A percentile compares a stretch with the other conserved stretches of the same genome.
Evolutionary conservation across 2,113 vertebrate species (phyloP).

Genomic region (Petrocephalus zakoni): DNA sequence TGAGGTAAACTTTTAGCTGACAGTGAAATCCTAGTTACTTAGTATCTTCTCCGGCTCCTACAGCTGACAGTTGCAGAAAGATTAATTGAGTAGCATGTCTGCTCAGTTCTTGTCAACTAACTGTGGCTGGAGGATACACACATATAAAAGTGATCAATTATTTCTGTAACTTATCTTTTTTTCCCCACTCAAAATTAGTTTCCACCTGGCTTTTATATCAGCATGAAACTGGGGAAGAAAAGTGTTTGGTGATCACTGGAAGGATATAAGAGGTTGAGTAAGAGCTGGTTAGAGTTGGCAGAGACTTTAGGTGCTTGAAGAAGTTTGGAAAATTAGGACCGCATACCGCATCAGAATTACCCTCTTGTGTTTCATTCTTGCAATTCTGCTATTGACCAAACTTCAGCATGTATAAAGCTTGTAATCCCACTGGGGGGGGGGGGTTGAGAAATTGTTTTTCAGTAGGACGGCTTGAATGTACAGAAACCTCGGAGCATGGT

Average conservation of each 20-base stretch:
- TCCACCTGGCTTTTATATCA: neutral
- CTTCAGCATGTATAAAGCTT: neutral
- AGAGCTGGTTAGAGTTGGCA: neutral
- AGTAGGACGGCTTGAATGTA: neutral
- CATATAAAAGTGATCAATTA: neutral
- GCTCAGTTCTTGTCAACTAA: neutral
- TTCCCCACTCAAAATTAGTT: neutral
- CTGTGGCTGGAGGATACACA: neutral
- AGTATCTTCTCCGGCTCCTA: neutral
- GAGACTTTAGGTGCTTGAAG: neutral
- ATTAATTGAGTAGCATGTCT: neutral
- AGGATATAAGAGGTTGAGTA: neutral
- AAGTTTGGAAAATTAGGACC: slow-evolving; percentile 1
- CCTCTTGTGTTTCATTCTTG: slow-evolving; percentile 3
- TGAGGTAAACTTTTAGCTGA: neutral
- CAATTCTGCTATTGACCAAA: slow-evolving; percentile 4
- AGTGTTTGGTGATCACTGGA: slow-evolving; percentile 13
- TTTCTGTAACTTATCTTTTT: neutral
- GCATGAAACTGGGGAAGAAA: neutral
- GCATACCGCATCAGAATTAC: neutral
- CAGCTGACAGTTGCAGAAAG: neutral
- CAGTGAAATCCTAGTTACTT: neutral
- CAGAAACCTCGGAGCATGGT: neutral
- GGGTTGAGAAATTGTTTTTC: neutral
- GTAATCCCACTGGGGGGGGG: neutral